These are phyloP conservation scores for Araneus ventricosus DNA, from an alignment of 1,140 invertebrate genomes.

Conservation along the genomic window DNA sequence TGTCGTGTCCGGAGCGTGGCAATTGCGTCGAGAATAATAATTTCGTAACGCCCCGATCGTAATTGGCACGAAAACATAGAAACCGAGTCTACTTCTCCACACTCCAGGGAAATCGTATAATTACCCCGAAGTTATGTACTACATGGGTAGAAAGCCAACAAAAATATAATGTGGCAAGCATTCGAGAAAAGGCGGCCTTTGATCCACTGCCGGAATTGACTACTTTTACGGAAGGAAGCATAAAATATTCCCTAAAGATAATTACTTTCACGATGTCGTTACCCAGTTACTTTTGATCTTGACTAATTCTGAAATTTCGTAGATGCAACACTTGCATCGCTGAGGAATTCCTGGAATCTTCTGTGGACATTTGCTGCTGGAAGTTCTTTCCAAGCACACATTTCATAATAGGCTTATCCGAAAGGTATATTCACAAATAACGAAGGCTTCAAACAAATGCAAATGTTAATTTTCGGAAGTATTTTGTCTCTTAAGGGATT, in stretches of 20 bases:
- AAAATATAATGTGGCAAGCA: slow-evolving; percentile 29
- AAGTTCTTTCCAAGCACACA: background rate
- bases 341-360: background rate
- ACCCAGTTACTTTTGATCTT: slow-evolving; percentile 60
- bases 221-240: slow-evolving; percentile 32
- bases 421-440: background rate
- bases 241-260: slow-evolving; percentile 57
- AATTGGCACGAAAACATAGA: slow-evolving; percentile 72
- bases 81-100: slow-evolving; percentile 48
- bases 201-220: slow-evolving; percentile 33
- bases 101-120: slow-evolving; percentile 67
- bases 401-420: background rate
- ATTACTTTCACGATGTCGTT: slow-evolving; percentile 61
- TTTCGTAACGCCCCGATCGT: slow-evolving; percentile 65
- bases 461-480: background rate
- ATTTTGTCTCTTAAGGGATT: background rate
- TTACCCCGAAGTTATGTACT: slow-evolving; percentile 46
- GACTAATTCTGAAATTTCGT: background rate
- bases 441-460: background rate
- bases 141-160: slow-evolving; percentile 34
- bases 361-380: background rate
- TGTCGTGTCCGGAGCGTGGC: background rate
- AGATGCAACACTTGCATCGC: background rate
- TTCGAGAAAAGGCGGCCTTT: slow-evolving; percentile 42
- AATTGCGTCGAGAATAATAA: slow-evolving; percentile 66